Evolutionary conservation across 2,113 vertebrate genomes (phyloP), one percentile per base, ranked within the genome.

Genomic region (Mus pahari): DNA sequence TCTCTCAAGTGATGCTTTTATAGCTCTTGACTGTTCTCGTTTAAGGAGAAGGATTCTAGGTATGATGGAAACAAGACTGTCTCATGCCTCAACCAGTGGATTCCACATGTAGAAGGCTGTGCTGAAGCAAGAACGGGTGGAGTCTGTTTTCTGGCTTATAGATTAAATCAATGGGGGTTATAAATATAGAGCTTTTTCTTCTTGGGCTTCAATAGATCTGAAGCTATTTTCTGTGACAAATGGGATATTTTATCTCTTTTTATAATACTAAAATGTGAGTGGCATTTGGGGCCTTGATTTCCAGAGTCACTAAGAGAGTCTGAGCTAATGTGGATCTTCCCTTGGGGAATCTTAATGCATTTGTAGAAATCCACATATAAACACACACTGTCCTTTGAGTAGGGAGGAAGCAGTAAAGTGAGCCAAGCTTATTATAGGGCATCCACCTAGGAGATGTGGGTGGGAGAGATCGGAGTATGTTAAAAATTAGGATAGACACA

Each of bases 321-420:
- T 64, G 68, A 90, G 60, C 55, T 33, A 91, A 91, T 31, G 5
- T 26, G 20, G 36, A 17, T 66, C 45, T 94, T 39, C 39, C 10
- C 53, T 92, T 77, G 13, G 45, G 53, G 22, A 91, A 13, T 74
- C n/a, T 55, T 71, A 79, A n/a, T 87, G 0, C 86, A 22, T 89
- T 94, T 97, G 16, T 17, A 45, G 89, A 33, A 86, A 78, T 88
- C 62, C 84, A 26, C 24, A 68, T 45, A 10, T 70, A 68, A 91
- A 50, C 17, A 36, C 17, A 36, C 66, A 33, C 31, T 1, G 10
- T 73, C 2, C 3, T 75, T 89, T 86, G 84, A 84, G 60, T 86
- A 81, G 84, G 45, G 39, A 90, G 28, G 7, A 5, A 68, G 8
- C 6, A 9, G 2, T 36, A 2, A 33, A 20, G 13, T 81, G 71